Evolutionary conservation across 1,140 invertebrate species (phyloP).

Genomic region (Drosophila orena): DNA sequence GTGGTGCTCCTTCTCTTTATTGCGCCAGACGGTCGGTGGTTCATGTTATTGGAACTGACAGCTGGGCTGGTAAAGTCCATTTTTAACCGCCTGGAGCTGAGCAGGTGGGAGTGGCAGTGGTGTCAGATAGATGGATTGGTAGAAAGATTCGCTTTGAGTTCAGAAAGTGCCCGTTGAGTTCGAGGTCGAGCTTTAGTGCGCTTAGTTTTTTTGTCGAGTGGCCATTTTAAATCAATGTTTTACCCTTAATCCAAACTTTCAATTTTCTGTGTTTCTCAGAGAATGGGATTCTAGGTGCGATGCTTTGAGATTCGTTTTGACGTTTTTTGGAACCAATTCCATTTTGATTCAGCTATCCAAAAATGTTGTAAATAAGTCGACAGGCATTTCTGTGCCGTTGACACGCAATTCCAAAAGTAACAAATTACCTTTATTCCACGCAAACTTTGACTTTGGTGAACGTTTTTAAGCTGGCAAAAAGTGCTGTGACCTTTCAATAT

Average conservation of each 20-base stretch:
- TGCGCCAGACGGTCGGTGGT: constrained; percentile 23
- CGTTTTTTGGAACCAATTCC: too few relatives aligned
- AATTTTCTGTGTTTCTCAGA: too few relatives aligned
- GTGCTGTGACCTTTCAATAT: too few relatives aligned
- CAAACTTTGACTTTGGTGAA: too few relatives aligned
- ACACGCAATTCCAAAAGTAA: too few relatives aligned
- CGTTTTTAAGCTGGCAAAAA: too few relatives aligned
- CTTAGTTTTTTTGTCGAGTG: constrained; percentile 28
- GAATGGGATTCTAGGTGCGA: too few relatives aligned
- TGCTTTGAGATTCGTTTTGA: too few relatives aligned
- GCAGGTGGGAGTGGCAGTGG: constrained; percentile 2
- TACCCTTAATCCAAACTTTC: not conserved
- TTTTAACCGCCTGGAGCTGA: constrained; percentile 25
- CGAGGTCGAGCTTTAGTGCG: constrained; percentile 13
- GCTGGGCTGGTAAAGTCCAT: constrained; percentile 31
- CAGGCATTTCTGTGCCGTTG: too few relatives aligned
- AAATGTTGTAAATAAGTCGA: too few relatives aligned
- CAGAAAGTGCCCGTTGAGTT: not conserved
- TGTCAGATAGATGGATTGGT: not conserved
- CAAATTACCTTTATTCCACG: too few relatives aligned
- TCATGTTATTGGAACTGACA: constrained; percentile 70
- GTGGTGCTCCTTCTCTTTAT: constrained; percentile 4
- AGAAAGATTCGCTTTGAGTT: constrained; percentile 15
- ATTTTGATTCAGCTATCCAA: too few relatives aligned
- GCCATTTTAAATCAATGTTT: constrained; percentile 6